Evolutionary conservation across 2,888 invertebrate genomes (phyloP).

Genomic region (Drymonia ruficornis): DNA sequence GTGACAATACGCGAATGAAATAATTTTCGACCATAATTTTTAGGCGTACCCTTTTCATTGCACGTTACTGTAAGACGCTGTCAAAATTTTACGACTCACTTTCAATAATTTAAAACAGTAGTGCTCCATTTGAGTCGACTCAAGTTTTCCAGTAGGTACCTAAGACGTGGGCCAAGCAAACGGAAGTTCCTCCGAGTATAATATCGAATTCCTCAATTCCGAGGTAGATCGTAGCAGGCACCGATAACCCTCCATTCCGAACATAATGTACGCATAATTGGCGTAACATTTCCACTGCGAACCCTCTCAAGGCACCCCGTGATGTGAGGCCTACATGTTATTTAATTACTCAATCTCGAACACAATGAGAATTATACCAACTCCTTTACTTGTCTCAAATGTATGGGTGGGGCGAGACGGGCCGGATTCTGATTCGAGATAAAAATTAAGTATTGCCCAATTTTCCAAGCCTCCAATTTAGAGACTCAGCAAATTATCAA

Average conservation of each 20-base stretch:
- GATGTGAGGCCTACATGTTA: constrained; percentile 82
- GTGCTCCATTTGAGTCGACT: not conserved
- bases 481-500: no score
- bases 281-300: constrained; percentile 82
- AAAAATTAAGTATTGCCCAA: constrained; percentile 1
- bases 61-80: no score
- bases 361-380: constrained; percentile 78
- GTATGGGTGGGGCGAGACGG: constrained; percentile 36
- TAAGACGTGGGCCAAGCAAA: constrained; percentile 5
- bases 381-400: constrained; percentile 62
- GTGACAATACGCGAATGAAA: no score
- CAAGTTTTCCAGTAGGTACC: not conserved
- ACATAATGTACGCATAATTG: constrained; percentile 84
- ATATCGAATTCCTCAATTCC: constrained; percentile 41
- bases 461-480: not conserved
- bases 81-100: no score
- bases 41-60: no score
- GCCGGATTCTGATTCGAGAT: constrained; percentile 32
- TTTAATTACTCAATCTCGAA: constrained; percentile 83
- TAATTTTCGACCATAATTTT: not conserved
- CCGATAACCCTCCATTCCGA: constrained; percentile 80
- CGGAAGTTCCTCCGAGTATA: constrained; percentile 17
- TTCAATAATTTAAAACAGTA: no score
- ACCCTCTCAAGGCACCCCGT: constrained; percentile 81
- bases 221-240: constrained; percentile 50